Evolutionary conservation across 2,113 vertebrate species (phyloP), one percentile per base, ranked within the genome.

Genomic region (Pluvianellus socialis): DNA sequence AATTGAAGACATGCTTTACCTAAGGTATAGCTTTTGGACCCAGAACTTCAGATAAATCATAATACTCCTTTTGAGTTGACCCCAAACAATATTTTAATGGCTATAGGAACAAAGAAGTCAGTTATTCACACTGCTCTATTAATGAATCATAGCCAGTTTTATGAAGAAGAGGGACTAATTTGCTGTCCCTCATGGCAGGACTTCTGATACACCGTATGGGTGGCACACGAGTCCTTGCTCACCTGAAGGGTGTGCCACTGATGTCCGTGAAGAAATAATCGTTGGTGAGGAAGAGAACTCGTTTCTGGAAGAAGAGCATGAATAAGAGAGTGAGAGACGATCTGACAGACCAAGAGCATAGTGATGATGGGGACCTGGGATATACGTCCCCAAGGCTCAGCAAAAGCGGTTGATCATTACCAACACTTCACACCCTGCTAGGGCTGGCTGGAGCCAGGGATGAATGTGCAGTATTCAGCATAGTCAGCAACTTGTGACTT

Each of bases 221-320:
- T 80, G 50, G 47, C 7, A 14, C 1, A 9, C 0, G 12, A 75
- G 13, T 65, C 50, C 50, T 53, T 50, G 95, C 98, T 97, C 88
- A 99, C 99, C 99, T 99, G 97, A 99, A 99, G n/a, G 99, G 99
- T 2, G 99, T 99, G 96, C 98, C 99, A 24, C 98, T 99, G 97
- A 99, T 99, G 96, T 98, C 97, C 5, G 99, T 99, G 97, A 99
- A 99, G 98, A 99, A 99, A 93, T 99, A 99, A 86, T 99, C 98
- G 55, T 99, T 99, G 97, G 98, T 99, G 95, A 99, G 98, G 94
- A 99, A 99, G 61, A 99, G 98, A 65, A 99, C 98, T 77, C 99
- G 98, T 77, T 97, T 99, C 99, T 99, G 98, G 50, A 95, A 94
- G 8, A 62, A 81, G 22, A 93, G 12, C 26, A 75, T 15, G 53